Percentiles rank a stretch among this genome's conserved stretches.
phyloP scores from a whole-genome alignment of 92 coral and sea anemone genomes.

The Anthopleura xanthogrammica region DNA sequence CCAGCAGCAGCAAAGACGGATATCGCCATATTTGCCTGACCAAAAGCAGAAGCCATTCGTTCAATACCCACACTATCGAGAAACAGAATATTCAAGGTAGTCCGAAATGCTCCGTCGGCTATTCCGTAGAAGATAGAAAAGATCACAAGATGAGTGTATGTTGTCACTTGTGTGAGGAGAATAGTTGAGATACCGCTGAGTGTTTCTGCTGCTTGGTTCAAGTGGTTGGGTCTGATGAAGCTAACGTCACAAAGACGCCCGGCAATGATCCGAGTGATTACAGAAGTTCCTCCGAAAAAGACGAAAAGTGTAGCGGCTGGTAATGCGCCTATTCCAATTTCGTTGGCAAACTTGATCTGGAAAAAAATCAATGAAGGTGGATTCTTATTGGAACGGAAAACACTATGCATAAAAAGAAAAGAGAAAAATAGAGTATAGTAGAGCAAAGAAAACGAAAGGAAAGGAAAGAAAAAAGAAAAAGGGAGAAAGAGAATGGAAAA shows the following conservation, averaged over 20 bases:
- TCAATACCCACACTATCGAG: slow-evolving; percentile 42
- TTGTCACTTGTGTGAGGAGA: slow-evolving; percentile 35
- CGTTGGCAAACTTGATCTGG: slow-evolving; percentile 49
- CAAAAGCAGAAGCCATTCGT: slow-evolving; percentile 63
- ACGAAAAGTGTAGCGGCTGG: slow-evolving; percentile 44
- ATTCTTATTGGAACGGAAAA: too few relatives aligned
- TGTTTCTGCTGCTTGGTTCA: slow-evolving; percentile 41
- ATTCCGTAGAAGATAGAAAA: slow-evolving; percentile 52
- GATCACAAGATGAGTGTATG: slow-evolving; percentile 33
- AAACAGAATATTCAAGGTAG: slow-evolving; percentile 43
- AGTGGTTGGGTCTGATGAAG: slow-evolving; percentile 36
- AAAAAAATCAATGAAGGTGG: not conserved
- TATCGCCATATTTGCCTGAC: slow-evolving; percentile 42
- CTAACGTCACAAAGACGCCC: slow-evolving; percentile 52
- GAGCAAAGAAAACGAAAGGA: too few relatives aligned
- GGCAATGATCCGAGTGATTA: slow-evolving; percentile 33
- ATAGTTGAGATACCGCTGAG: slow-evolving; percentile 27
- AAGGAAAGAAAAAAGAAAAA: too few relatives aligned
- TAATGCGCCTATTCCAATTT: slow-evolving; percentile 44
- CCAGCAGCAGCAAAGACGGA: slow-evolving; percentile 44
- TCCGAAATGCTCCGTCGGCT: slow-evolving; percentile 51
- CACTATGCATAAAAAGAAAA: too few relatives aligned
- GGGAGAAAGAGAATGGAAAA: not conserved
- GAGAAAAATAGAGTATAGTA: too few relatives aligned
- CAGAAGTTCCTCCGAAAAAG: slow-evolving; percentile 45